A percentile compares a stretch with the other conserved stretches of the same genome.
Conservation (phyloP, 2,888 invertebrate genomes). For the Cataglyphis rosenhaueri region DNA sequence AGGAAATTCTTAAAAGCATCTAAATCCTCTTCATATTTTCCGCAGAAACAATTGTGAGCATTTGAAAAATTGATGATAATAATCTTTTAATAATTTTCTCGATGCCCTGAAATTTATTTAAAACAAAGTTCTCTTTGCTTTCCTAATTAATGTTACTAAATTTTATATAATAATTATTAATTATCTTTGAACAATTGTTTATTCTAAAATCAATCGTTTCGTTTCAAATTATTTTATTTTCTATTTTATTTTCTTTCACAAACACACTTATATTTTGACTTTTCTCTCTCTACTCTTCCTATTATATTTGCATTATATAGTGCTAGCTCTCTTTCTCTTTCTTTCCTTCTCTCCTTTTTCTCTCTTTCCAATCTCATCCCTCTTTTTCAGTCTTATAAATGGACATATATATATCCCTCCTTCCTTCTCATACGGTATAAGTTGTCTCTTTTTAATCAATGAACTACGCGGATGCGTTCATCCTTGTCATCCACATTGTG, state of each 20-base stretch:
- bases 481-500: conserved; percentile 23
- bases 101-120: neutral
- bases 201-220: neutral
- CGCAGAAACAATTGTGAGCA: neutral
- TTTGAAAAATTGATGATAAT: neutral
- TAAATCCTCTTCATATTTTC: conserved; percentile 56
- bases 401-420: neutral
- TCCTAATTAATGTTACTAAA: neutral
- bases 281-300: neutral
- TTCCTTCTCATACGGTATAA: neutral
- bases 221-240: neutral
- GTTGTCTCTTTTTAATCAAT: conserved; percentile 28
- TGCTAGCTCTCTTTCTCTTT: conserved; percentile 37
- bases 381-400: conserved; percentile 30
- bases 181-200: neutral
- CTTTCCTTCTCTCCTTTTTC: conserved; percentile 33
- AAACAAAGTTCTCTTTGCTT: neutral
- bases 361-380: neutral
- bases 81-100: neutral
- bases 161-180: neutral
- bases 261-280: neutral
- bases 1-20: conserved; percentile 53
- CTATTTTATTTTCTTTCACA: neutral
- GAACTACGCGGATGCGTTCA: neutral
- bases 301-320: conserved; percentile 25